phyloP scores from a whole-genome alignment of 2,113 vertebrate genomes.

The Silurus meridionalis region DNA sequence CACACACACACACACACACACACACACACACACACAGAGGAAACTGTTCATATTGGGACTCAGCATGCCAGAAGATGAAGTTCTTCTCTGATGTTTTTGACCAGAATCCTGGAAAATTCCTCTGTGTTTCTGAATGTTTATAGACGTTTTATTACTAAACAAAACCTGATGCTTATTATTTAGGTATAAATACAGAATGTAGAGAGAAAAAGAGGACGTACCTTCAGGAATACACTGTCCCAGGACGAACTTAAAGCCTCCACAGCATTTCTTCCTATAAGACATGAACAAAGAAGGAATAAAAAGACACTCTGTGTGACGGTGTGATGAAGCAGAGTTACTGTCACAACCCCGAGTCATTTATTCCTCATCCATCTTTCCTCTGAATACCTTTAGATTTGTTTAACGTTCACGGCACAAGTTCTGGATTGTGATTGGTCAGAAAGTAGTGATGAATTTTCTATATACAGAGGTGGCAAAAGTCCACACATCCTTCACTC shows the following conservation, averaged over 20 bases:
- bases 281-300: neutral
- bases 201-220: slow-evolving; percentile 62
- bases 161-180: neutral
- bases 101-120: slow-evolving; percentile 28
- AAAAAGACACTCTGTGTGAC: neutral
- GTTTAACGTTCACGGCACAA: no score
- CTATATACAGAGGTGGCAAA: no score
- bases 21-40: neutral
- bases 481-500: no score
- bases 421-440: neutral
- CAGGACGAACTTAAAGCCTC: slow-evolving; percentile 95
- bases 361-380: no score
- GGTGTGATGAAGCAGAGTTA: neutral
- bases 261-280: slow-evolving; percentile 95
- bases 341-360: no score
- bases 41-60: neutral
- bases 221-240: slow-evolving; percentile 99
- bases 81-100: slow-evolving; percentile 36
- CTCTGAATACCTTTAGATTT: no score
- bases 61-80: neutral
- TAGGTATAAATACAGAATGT: neutral
- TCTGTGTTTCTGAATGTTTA: slow-evolving; percentile 11
- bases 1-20: slow-evolving; percentile 3
- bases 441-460: neutral
- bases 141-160: slow-evolving; percentile 1